Evolutionary conservation across 2,888 invertebrate species (phyloP).

Genomic region (Ecdyonurus torrentis): DNA sequence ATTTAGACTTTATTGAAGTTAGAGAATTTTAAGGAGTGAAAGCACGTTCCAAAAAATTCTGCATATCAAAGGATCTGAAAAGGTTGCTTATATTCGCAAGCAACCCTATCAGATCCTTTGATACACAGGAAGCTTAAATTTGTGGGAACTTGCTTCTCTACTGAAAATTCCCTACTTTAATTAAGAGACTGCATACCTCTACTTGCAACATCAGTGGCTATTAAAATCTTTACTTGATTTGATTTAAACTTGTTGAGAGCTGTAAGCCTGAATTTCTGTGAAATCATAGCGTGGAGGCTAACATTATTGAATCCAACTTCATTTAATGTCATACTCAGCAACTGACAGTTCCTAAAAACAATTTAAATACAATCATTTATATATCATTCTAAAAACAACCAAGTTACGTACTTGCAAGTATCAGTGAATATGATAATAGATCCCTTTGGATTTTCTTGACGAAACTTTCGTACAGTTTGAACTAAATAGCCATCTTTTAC

Average conservation of each 20-base stretch:
- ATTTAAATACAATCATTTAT: conserved; percentile 2
- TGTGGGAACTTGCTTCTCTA: too few relatives aligned
- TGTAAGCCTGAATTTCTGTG: conserved; percentile 69
- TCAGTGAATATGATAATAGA: conserved; percentile 90
- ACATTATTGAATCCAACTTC: conserved; percentile 79
- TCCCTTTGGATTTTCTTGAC: conserved; percentile 50
- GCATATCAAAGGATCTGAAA: too few relatives aligned
- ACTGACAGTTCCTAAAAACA: conserved; percentile 62
- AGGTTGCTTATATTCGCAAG: too few relatives aligned
- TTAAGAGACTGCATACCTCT: conserved; percentile 35
- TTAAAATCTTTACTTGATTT: conserved; percentile 67
- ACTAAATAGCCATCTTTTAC: conserved; percentile 87
- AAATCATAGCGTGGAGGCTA: conserved; percentile 83
- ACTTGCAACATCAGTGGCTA: conserved; percentile 95
- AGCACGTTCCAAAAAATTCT: too few relatives aligned
- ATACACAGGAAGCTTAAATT: too few relatives aligned
- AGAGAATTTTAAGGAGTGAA: too few relatives aligned
- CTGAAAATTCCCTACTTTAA: too few relatives aligned
- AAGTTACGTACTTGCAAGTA: conserved; percentile 67
- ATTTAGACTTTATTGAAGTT: too few relatives aligned
- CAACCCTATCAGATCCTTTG: too few relatives aligned
- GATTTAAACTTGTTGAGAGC: conserved; percentile 83
- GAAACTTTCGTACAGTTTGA: conserved; percentile 59
- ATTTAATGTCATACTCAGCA: conserved; percentile 74
- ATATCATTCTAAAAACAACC: conserved; percentile 7